Conservation (phyloP, 2,113 vertebrate genomes). For the Neopipo cinnamomea region DNA sequence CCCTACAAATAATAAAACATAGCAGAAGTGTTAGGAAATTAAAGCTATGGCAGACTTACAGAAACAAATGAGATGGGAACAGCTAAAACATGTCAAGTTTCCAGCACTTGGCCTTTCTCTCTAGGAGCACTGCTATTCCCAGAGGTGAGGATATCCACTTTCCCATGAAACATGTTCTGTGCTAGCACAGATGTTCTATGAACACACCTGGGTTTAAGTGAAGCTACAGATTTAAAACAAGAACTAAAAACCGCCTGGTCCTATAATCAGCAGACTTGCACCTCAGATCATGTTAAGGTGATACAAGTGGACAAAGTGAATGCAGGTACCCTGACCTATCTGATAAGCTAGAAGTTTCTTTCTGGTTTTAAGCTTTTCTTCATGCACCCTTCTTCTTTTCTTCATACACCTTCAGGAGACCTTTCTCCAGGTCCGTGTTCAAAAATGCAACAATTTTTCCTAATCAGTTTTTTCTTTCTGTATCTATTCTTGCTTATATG, state of each 20-base stretch:
- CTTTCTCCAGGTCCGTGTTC: not conserved
- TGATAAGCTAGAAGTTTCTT: not conserved
- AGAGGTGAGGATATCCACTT: not conserved
- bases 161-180: not conserved
- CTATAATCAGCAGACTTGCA: not conserved
- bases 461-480: not conserved
- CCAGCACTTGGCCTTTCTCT: not conserved
- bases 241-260: not conserved
- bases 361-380: not conserved
- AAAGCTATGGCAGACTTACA: not conserved
- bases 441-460: not conserved
- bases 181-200: not conserved
- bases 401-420: not conserved
- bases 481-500: not conserved
- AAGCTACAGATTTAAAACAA: not conserved
- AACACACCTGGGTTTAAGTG: not conserved
- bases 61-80: not conserved
- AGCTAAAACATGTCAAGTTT: not conserved
- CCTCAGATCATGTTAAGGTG: not conserved
- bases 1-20: not conserved
- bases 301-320: not conserved
- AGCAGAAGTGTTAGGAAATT: not conserved
- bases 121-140: not conserved
- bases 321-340: not conserved
- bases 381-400: not conserved